Evolutionary conservation across 30 jellyfish, hydroid and myxozoan genomes (phyloP).

Genomic region (Aurelia coerulea): DNA sequence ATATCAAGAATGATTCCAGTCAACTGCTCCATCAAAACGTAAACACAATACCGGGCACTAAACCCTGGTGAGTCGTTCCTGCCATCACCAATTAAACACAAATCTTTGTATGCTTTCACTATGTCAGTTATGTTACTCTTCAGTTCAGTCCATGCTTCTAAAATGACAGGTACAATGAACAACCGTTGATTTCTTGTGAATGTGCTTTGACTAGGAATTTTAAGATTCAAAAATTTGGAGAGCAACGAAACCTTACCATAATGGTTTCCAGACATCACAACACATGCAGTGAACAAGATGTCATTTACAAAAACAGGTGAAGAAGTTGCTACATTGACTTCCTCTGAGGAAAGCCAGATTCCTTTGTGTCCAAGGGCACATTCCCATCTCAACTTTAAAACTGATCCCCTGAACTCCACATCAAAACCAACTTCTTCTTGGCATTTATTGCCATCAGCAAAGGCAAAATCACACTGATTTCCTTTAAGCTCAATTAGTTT

Average conservation of each 20-base stretch:
- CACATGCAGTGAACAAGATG: too few species aligned
- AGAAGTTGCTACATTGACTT: too few species aligned
- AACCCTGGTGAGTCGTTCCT: conserved; percentile 54
- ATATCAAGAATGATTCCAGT: conserved; percentile 10
- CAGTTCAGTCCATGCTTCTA: conserved; percentile 28
- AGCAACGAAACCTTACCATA: too few species aligned
- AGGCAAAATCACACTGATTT: conserved; percentile 1
- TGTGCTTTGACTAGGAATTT: not conserved
- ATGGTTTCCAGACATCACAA: too few species aligned
- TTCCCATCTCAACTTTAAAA: too few species aligned
- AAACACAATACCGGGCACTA: conserved; percentile 31
- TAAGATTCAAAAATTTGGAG: too few species aligned
- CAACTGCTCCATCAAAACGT: conserved; percentile 28
- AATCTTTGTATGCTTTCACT: conserved; percentile 1
- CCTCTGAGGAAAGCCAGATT: too few species aligned
- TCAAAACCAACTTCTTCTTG: not conserved
- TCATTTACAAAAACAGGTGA: too few species aligned
- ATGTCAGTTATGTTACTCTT: not conserved
- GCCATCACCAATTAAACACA: conserved; percentile 52
- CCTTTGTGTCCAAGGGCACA: too few species aligned
- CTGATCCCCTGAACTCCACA: not conserved
- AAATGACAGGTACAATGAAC: conserved; percentile 3
- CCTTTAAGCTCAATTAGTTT: conserved; percentile 17
- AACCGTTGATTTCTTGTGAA: conserved; percentile 20
- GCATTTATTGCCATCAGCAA: conserved; percentile 1